Evolutionary conservation across 2,888 invertebrate species (phyloP).

Genomic region (Glomeris marginata): DNA sequence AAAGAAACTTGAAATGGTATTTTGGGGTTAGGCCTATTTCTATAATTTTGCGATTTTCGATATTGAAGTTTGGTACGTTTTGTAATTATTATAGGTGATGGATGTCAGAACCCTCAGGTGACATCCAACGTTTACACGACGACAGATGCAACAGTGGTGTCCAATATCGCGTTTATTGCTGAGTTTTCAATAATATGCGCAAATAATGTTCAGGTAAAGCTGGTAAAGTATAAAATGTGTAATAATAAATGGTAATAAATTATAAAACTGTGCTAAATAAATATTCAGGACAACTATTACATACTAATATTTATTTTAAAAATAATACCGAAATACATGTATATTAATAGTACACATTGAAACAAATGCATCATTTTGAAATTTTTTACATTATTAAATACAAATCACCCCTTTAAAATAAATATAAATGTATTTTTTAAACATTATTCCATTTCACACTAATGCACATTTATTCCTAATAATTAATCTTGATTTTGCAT

Average conservation of each 20-base stretch:
- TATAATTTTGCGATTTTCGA: neutral
- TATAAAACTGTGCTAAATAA: neutral
- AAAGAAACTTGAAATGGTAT: no score
- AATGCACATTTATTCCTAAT: constrained; percentile 2
- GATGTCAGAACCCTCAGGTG: constrained; percentile 32
- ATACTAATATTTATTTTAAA: constrained; percentile 4
- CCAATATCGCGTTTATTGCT: constrained; percentile 76
- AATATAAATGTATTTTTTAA: no score
- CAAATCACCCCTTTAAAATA: no score
- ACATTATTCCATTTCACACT: no score
- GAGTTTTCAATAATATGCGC: constrained; percentile 73
- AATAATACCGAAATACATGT: no score
- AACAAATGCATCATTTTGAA: no score
- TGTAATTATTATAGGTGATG: constrained; percentile 11
- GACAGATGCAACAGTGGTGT: constrained; percentile 78
- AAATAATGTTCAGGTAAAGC: constrained; percentile 32
- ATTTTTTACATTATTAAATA: no score
- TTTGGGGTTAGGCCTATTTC: no score
- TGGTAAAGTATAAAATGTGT: neutral
- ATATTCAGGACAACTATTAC: no score
- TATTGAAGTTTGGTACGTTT: neutral
- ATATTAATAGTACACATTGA: no score
- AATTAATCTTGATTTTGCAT: constrained; percentile 3
- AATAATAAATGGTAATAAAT: neutral
- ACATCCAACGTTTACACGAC: constrained; percentile 74